phyloP scores from a whole-genome alignment of 2,113 vertebrate genomes.

The Orthochromis indermauri region DNA sequence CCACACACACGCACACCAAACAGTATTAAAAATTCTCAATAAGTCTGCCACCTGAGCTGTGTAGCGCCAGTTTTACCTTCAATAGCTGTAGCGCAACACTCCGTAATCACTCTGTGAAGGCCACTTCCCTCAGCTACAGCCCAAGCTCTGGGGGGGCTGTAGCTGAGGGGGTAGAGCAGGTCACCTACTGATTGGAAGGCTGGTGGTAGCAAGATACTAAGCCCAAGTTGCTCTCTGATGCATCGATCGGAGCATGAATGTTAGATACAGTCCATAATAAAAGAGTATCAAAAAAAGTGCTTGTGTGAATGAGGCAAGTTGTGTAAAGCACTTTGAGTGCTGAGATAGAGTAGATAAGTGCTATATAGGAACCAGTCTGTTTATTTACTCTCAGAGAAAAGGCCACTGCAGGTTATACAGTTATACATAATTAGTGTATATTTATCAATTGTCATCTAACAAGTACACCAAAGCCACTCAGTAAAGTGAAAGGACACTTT shows the following conservation, averaged over 20 bases:
- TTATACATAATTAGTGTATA: background rate
- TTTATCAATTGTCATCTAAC: background rate
- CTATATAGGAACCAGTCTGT: background rate
- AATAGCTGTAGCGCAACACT: background rate
- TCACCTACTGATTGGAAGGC: background rate
- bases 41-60: background rate
- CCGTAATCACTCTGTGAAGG: background rate
- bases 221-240: background rate
- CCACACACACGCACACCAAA: background rate
- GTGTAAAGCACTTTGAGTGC: background rate
- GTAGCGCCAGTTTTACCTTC: background rate
- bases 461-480: background rate
- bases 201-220: background rate
- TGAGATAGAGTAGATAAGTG: background rate
- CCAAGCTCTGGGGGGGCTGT: background rate
- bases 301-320: background rate
- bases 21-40: background rate
- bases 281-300: background rate
- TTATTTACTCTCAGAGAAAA: background rate
- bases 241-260: background rate
- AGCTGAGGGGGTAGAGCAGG: accelerated
- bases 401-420: background rate
- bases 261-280: background rate
- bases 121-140: background rate
- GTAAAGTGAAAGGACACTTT: background rate